These are phyloP conservation scores for Oscheius myriophilus DNA, from an alignment of 2,888 invertebrate genomes.

Conservation along the genomic window DNA sequence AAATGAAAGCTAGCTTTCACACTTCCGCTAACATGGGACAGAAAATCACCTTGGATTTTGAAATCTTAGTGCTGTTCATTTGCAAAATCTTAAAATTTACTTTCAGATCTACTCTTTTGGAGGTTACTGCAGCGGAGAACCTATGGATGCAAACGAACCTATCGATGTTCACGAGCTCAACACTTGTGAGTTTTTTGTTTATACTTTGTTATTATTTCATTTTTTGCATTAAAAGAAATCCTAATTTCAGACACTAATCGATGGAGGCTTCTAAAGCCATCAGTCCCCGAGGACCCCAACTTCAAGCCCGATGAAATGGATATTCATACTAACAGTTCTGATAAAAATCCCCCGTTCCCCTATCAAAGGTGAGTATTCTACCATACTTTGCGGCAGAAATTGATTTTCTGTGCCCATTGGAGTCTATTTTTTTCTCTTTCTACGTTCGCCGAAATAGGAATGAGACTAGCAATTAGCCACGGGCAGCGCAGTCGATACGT, in stretches of 20 bases:
- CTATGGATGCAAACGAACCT: constrained; percentile 78
- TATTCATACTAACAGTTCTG: no score
- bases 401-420: constrained; percentile 24
- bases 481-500: neutral
- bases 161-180: constrained; percentile 89
- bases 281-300: no score
- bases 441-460: neutral
- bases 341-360: no score
- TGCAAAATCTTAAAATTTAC: neutral
- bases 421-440: neutral
- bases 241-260: constrained; percentile 33
- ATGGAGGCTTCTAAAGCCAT: constrained; percentile 29
- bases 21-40: no score
- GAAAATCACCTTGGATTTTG: no score
- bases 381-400: neutral
- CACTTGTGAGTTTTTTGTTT: constrained; percentile 76
- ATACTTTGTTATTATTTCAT: neutral
- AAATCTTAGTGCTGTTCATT: no score
- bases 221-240: neutral
- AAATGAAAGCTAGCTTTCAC: no score
- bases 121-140: constrained; percentile 87
- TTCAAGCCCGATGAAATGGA: no score
- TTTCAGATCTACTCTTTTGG: constrained; percentile 85
- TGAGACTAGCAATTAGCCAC: neutral
- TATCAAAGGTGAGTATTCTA: neutral